Percentiles rank a stretch among this genome's conserved stretches.
These are phyloP conservation scores for Piezodorus guildinii DNA, from an alignment of 1,140 invertebrate species.

Conservation along the genomic window DNA sequence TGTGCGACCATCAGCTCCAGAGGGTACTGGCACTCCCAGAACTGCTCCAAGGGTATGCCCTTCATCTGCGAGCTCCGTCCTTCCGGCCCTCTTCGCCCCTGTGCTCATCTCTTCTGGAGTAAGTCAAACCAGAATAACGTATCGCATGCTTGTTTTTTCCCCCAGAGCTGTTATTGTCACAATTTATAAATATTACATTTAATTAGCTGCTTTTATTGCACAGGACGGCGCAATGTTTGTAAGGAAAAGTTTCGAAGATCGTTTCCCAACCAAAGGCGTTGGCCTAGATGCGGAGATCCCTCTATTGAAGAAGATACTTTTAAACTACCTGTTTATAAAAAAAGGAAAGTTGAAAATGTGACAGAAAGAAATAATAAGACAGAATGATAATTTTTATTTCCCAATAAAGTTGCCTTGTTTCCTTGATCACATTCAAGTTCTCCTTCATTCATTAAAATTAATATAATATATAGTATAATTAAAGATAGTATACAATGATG, in stretches of 20 bases:
- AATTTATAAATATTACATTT: too few relatives aligned
- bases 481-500: too few relatives aligned
- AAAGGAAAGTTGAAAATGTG: not conserved
- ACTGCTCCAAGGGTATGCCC: slow-evolving; percentile 39
- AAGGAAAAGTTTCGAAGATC: not conserved
- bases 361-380: not conserved
- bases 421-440: too few relatives aligned
- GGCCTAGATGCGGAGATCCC: slow-evolving; percentile 19
- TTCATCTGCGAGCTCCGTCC: slow-evolving; percentile 46
- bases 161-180: too few relatives aligned
- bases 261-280: slow-evolving; percentile 11
- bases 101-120: not conserved
- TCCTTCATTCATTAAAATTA: too few relatives aligned
- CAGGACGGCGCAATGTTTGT: not conserved
- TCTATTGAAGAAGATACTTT: slow-evolving; percentile 2
- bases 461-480: too few relatives aligned
- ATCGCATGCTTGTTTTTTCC: too few relatives aligned
- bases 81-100: not conserved
- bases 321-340: not conserved
- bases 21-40: slow-evolving; percentile 42
- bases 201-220: too few relatives aligned
- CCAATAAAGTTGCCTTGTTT: too few relatives aligned
- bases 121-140: not conserved
- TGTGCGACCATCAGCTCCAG: slow-evolving; percentile 43
- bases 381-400: not conserved